These are phyloP conservation scores for Aporophyla lueneburgensis DNA, from an alignment of 2,888 invertebrate species.

Conservation along the genomic window DNA sequence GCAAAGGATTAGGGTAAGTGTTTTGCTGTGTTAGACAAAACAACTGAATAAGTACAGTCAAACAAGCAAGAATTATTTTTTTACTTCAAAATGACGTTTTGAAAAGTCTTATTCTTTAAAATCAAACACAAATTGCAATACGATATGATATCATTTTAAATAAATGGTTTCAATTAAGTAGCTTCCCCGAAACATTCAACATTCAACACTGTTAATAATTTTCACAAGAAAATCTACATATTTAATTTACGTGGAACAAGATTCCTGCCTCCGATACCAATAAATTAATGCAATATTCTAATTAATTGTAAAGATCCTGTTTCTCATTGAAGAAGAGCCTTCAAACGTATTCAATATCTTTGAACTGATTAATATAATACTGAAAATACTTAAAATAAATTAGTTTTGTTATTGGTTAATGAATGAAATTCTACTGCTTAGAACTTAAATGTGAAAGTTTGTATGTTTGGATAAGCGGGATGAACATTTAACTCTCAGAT, in stretches of 20 bases:
- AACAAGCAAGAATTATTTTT: not conserved
- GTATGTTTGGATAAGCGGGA: too few relatives aligned
- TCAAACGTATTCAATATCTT: slow-evolving; percentile 39
- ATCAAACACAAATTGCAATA: not conserved
- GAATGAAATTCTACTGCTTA: too few relatives aligned
- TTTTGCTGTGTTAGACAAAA: slow-evolving; percentile 8
- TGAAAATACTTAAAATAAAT: too few relatives aligned
- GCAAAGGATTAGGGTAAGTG: too few relatives aligned
- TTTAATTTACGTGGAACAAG: slow-evolving; percentile 24
- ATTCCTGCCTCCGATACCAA: slow-evolving; percentile 21
- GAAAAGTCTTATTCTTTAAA: not conserved
- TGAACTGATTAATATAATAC: too few relatives aligned
- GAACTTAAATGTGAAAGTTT: too few relatives aligned
- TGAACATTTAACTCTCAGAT: too few relatives aligned
- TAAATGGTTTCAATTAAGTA: not conserved
- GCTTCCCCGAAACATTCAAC: not conserved
- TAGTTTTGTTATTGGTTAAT: too few relatives aligned
- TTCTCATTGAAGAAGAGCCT: slow-evolving; percentile 26
- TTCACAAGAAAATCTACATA: slow-evolving; percentile 17
- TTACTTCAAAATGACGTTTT: not conserved
- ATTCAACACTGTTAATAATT: slow-evolving; percentile 6
- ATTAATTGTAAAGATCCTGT: slow-evolving; percentile 50
- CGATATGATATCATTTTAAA: not conserved
- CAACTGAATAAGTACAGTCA: not conserved
- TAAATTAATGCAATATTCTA: slow-evolving; percentile 50